Percentiles rank a stretch among this genome's conserved stretches.
Evolutionary conservation across 2,888 invertebrate genomes (phyloP).

Genomic region (Rhagium mordax): DNA sequence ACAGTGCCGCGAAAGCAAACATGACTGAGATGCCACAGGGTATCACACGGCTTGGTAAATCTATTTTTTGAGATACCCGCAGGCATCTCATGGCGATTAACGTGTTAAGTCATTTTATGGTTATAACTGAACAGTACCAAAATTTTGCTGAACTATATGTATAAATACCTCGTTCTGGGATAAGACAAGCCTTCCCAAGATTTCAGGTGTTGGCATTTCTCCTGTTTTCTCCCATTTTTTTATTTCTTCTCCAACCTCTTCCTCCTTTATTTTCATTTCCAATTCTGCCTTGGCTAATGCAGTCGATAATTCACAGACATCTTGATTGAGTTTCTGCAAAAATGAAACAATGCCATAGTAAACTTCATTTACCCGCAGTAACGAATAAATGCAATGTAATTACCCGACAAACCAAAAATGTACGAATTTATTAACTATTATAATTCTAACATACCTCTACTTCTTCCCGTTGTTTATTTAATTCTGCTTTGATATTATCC

Average conservation of each 20-base stretch:
- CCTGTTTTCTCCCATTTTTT: constrained; percentile 68
- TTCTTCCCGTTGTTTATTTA: constrained; percentile 73
- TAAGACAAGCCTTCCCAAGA: constrained; percentile 65
- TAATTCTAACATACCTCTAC: constrained; percentile 70
- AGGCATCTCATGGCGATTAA: no score
- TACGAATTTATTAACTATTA: neutral
- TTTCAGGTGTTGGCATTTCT: constrained; percentile 65
- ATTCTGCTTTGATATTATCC: constrained; percentile 71
- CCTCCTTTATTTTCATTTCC: constrained; percentile 65
- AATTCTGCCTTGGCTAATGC: constrained; percentile 70
- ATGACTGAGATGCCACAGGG: no score
- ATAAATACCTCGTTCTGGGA: constrained; percentile 66
- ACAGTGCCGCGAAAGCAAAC: no score
- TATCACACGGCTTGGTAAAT: no score
- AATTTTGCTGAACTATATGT: no score
- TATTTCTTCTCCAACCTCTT: constrained; percentile 66
- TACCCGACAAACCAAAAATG: no score
- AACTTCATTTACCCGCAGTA: no score
- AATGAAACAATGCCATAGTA: constrained; percentile 7
- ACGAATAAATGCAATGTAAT: no score
- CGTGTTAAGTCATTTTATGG: no score
- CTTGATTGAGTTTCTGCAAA: constrained; percentile 73
- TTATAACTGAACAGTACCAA: no score
- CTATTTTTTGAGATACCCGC: no score
- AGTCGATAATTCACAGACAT: constrained; percentile 74